These are phyloP conservation scores for Cyprinodon diabolis DNA, from an alignment of 2,797 vertebrate species.

Conservation along the genomic window DNA sequence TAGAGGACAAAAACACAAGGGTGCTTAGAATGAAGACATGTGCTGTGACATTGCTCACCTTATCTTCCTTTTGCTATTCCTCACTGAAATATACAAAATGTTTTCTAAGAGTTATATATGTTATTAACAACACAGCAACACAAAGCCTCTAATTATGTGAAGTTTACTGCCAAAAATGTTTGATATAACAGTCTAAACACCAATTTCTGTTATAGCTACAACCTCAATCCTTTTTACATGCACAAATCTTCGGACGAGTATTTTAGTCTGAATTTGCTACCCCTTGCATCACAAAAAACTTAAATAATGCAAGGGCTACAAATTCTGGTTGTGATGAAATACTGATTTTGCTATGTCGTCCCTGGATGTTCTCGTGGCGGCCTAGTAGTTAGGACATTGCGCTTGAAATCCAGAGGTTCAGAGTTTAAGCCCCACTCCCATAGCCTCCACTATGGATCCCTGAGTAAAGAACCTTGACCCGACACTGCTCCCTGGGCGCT, in stretches of 20 bases:
- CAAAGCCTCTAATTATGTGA: not conserved
- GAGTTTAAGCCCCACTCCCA: no score
- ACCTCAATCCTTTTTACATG: no score
- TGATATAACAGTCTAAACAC: no score
- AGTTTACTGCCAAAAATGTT: not conserved
- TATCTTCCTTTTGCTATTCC: constrained; percentile 11
- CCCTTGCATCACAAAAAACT: not conserved
- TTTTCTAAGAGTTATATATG: not conserved
- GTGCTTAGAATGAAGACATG: constrained; percentile 4
- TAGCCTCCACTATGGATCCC: no score
- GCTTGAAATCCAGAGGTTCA: no score
- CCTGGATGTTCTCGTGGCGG: no score
- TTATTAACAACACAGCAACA: not conserved
- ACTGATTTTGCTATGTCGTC: not conserved
- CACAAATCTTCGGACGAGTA: no score
- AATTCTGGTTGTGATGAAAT: not conserved
- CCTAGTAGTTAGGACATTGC: no score
- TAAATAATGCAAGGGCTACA: not conserved
- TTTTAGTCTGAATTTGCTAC: not conserved
- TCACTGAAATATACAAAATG: constrained; percentile 1
- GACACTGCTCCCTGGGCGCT: no score
- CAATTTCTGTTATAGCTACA: no score
- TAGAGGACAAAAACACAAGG: constrained; percentile 39
- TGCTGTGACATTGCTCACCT: constrained; percentile 13
- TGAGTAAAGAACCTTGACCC: no score